Evolutionary conservation across 2,888 invertebrate genomes (phyloP).

Genomic region (Dasysyrphus albostriatus): DNA sequence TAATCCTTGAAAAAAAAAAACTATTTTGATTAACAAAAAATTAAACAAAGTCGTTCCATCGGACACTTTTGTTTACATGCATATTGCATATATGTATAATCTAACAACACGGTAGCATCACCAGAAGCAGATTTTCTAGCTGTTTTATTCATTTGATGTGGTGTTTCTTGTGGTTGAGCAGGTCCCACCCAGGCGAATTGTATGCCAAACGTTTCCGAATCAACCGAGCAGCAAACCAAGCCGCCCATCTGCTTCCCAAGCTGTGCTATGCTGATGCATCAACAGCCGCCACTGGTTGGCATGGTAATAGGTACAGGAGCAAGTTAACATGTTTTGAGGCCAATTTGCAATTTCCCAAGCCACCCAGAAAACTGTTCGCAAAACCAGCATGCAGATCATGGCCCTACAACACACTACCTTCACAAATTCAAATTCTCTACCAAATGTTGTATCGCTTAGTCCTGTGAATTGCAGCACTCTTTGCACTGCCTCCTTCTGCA

Average conservation of each 20-base stretch:
- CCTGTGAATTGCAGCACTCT: constrained; percentile 21
- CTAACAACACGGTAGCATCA: constrained; percentile 45
- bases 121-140: constrained; percentile 73
- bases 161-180: constrained; percentile 70
- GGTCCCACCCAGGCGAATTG: constrained; percentile 44
- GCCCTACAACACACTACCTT: not conserved
- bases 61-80: constrained; percentile 3
- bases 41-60: not conserved
- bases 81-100: not conserved
- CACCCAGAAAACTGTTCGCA: constrained; percentile 1
- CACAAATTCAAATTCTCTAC: constrained; percentile 29
- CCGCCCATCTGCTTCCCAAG: constrained; percentile 62
- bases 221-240: constrained; percentile 64
- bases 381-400: constrained; percentile 16
- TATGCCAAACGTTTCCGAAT: constrained; percentile 35
- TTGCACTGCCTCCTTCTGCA: not conserved
- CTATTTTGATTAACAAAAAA: not conserved
- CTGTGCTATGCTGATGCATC: not conserved
- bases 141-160: constrained; percentile 75
- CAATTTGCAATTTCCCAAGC: constrained; percentile 65
- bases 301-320: constrained; percentile 55
- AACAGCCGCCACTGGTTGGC: constrained; percentile 45
- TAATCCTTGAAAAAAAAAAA: no score
- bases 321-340: constrained; percentile 75
- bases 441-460: constrained; percentile 33